Conservation (phyloP, 2,797 vertebrate genomes). For the Muscicapa comitata region DNA sequence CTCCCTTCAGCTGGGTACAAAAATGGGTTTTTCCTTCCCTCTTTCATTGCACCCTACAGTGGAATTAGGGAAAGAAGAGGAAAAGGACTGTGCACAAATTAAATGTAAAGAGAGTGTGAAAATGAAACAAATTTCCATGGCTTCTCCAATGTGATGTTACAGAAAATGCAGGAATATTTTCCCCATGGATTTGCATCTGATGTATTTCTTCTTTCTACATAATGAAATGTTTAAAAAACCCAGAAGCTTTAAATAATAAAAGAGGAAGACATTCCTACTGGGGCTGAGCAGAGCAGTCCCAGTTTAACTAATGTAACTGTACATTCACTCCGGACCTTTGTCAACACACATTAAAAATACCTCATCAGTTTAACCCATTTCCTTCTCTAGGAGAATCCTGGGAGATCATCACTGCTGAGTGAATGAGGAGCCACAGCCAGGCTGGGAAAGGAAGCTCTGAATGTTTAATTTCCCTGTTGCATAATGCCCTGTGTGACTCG, state of each 20-base stretch:
- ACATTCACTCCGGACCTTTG: constrained; percentile 30
- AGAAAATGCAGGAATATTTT: neutral
- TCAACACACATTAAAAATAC: constrained; percentile 59
- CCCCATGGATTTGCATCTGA: neutral
- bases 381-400: neutral
- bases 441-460: neutral
- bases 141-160: neutral
- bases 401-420: neutral
- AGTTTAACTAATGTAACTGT: neutral
- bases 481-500: neutral
- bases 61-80: neutral
- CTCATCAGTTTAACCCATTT: constrained; percentile 56
- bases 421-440: neutral
- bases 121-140: neutral
- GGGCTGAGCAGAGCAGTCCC: neutral
- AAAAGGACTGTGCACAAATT: neutral
- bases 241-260: constrained; percentile 48
- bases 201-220: neutral
- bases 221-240: constrained; percentile 5
- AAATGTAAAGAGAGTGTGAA: neutral
- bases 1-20: neutral
- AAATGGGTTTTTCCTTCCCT: neutral
- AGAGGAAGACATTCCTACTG: neutral
- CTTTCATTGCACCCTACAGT: neutral
- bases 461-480: neutral